Evolutionary conservation across 2,888 invertebrate genomes (phyloP).

Genomic region (Dryomyza anilis): DNA sequence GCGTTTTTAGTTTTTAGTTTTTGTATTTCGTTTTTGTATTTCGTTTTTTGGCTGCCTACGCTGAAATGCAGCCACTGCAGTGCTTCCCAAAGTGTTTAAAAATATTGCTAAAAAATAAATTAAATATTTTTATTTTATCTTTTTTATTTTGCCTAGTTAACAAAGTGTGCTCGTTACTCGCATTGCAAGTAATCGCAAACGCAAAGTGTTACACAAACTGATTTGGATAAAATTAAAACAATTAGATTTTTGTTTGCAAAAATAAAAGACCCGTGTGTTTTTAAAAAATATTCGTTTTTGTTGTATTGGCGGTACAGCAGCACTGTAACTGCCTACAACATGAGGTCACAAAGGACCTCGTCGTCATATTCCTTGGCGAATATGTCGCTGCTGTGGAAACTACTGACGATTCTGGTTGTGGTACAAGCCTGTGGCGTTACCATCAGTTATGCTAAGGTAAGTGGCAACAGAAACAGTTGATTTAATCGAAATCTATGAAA

Average conservation of each 20-base stretch:
- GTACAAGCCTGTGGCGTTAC: slow-evolving; percentile 43
- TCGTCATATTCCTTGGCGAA: slow-evolving; percentile 26
- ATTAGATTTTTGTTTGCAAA: background rate
- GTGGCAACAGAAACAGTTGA: too few relatives aligned
- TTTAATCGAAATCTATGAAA: too few relatives aligned
- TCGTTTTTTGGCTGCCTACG: background rate
- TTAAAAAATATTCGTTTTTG: background rate
- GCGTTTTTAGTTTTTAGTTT: background rate
- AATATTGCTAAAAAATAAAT: too few relatives aligned
- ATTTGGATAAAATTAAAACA: background rate
- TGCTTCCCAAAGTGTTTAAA: background rate
- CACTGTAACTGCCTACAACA: background rate
- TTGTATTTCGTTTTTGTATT: background rate
- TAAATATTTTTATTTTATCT: too few relatives aligned
- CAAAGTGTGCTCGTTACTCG: slow-evolving; percentile 8
- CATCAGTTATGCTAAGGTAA: slow-evolving; percentile 44
- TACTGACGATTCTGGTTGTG: slow-evolving; percentile 42
- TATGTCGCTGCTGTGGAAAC: slow-evolving; percentile 41
- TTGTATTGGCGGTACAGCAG: background rate
- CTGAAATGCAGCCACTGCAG: background rate
- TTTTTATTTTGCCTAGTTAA: background rate
- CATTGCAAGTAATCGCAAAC: too few relatives aligned
- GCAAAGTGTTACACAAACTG: background rate
- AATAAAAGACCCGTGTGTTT: background rate
- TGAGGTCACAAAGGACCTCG: slow-evolving; percentile 2